phyloP scores from a whole-genome alignment of 2,888 invertebrate genomes.

The Dimorphilus gyrociliatus region DNA sequence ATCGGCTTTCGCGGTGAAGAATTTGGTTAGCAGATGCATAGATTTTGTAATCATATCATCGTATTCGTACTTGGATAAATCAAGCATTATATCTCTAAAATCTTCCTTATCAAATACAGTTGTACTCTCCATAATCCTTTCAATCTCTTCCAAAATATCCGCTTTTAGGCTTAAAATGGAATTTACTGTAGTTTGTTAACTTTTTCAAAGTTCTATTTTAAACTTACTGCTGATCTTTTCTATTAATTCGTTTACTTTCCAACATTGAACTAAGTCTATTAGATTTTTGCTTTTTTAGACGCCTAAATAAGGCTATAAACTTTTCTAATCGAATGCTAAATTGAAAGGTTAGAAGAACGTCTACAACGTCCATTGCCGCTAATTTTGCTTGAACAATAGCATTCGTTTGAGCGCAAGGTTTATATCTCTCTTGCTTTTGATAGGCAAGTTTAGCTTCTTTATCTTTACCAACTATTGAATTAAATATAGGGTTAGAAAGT shows the following conservation, averaged over 20 bases:
- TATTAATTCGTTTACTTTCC: no score
- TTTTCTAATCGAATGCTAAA: conserved; percentile 33
- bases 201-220: no score
- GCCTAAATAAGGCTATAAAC: conserved; percentile 3
- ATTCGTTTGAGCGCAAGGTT: conserved; percentile 9
- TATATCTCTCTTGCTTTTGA: conserved; percentile 12
- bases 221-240: no score
- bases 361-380: conserved; percentile 35
- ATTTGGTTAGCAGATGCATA: conserved; percentile 32
- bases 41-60: conserved; percentile 34
- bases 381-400: conserved; percentile 17
- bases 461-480: conserved; percentile 31
- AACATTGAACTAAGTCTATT: no score
- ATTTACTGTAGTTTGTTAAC: no score
- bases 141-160: no score
- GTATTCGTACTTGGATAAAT: conserved; percentile 32
- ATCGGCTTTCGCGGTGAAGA: conserved; percentile 33
- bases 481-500: background rate
- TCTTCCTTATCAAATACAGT: no score
- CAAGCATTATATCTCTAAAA: no score
- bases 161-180: no score
- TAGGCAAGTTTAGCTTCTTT: conserved; percentile 7
- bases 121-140: no score
- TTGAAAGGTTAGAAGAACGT: conserved; percentile 34
- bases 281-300: no score